Base-by-base conservation (phyloP, 2,797 vertebrate genomes). In the Chrysocyon brachyurus region DNA sequence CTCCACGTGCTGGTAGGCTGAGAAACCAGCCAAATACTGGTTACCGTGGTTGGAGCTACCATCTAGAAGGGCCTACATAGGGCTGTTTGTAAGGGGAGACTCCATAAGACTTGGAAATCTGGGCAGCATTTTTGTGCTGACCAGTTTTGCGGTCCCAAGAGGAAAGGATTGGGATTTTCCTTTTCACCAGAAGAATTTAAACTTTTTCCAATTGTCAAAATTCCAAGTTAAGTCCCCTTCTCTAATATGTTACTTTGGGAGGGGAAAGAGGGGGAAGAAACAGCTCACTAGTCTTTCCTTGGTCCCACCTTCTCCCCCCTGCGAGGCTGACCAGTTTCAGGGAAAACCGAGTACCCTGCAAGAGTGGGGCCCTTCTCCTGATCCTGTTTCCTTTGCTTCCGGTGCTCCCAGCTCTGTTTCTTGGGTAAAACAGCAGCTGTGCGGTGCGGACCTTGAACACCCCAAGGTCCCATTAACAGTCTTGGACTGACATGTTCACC, bases 391-490 rank as follows among this genome's bases (percentile, higher is more conserved):
- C 57, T 91, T 33, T 70, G 59, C 75, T 66, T 8, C 12, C 0
- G 11, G 73, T 70, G 31, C 52, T 28, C 36, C 79, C 15, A 33
- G 57, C 33, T 56, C 31, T 2, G 1, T 92, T 93, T 77, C 83
- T 73, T 49, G 64, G 40, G 10, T 56, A 59, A 87, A 68, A 54
- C 31, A 90, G 87, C 59, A 90, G 82, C 79, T 87, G 64, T 73
- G 75, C 24, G 1, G 3, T 64, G 26, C 84, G 64, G 75, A 91
- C 49, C 63, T 72, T n/a, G 52, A 93, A 28, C 17, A 85, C 22
- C 59, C 88, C 33, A 94, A 84, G n/a, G 46, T 40, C 82, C 87
- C 93, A 17, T 88, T 64, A 96, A 11, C 49, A 94, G 54, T 57
- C 63, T 93, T 1, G 0, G 54, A n/a, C 81, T 90, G 89, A 87